phyloP scores from a whole-genome alignment of 2,113 vertebrate genomes.

The Mus pahari region DNA sequence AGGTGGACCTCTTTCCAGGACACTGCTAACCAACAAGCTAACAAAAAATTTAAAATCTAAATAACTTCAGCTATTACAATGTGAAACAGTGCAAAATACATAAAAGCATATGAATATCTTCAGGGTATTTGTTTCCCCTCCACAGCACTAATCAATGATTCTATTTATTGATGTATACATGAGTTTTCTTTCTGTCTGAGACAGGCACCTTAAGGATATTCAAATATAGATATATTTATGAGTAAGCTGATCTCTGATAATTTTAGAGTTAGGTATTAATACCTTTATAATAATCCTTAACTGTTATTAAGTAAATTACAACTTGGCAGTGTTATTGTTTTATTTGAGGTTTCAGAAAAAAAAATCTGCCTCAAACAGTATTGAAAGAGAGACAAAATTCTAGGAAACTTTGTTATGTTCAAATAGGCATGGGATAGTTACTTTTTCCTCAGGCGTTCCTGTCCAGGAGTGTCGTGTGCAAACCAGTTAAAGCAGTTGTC shows the following conservation, averaged over 20 bases:
- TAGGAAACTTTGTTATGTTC: neutral
- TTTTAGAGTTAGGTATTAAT: neutral
- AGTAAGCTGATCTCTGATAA: neutral
- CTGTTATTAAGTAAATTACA: neutral
- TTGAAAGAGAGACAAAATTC: neutral
- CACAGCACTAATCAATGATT: neutral
- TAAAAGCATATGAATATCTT: neutral
- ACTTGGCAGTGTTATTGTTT: neutral
- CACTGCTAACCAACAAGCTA: neutral
- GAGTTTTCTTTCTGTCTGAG: neutral
- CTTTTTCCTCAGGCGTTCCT: neutral
- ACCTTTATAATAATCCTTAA: neutral
- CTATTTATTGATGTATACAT: neutral
- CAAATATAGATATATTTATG: neutral
- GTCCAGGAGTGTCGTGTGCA: neutral
- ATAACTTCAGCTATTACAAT: neutral
- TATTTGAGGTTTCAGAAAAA: neutral
- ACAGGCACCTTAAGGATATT: neutral
- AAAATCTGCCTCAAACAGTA: neutral
- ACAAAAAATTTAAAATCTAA: neutral
- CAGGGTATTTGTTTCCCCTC: neutral
- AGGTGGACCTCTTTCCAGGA: neutral
- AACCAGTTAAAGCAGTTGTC: neutral
- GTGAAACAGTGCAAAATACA: neutral
- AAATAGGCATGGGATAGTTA: neutral